A percentile compares a stretch with the other conserved stretches of the same genome.
These are phyloP conservation scores for Anolis sagrei DNA, from an alignment of 2,113 vertebrate species.

Conservation along the genomic window DNA sequence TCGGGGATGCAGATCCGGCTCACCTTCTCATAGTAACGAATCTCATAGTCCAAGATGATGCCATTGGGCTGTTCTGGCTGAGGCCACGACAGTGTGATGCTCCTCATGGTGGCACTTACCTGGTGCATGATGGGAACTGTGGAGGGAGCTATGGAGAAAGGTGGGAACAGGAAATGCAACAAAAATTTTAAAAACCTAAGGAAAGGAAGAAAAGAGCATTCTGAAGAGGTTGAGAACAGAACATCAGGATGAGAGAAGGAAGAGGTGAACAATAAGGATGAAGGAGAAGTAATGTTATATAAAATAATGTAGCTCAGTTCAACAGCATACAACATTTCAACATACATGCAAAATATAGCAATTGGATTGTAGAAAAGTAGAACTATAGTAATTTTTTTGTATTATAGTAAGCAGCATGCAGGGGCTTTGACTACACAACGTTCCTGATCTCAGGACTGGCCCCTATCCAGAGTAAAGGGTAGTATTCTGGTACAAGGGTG, in stretches of 20 bases:
- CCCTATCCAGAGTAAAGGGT: too few species aligned
- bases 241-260: background rate
- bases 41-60: constrained; percentile 98
- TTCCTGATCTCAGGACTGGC: too few species aligned
- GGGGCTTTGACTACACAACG: too few species aligned
- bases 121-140: constrained; percentile 99
- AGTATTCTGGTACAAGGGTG: too few species aligned
- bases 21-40: constrained; percentile 97
- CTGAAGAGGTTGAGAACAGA: background rate
- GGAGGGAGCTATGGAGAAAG: constrained; percentile 88
- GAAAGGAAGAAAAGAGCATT: background rate
- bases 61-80: constrained; percentile 98
- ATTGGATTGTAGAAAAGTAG: too few species aligned
- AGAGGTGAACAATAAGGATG: background rate
- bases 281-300: constrained; percentile 1
- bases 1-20: constrained; percentile 73
- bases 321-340: background rate
- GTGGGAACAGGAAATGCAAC: constrained; percentile 27
- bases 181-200: background rate
- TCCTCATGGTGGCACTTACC: constrained; percentile 98
- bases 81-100: constrained; percentile 98
- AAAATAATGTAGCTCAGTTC: background rate
- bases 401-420: too few species aligned
- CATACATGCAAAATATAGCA: background rate
- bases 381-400: too few species aligned